phyloP scores from a whole-genome alignment of 2,797 vertebrate genomes.

The Phoebastria nigripes region DNA sequence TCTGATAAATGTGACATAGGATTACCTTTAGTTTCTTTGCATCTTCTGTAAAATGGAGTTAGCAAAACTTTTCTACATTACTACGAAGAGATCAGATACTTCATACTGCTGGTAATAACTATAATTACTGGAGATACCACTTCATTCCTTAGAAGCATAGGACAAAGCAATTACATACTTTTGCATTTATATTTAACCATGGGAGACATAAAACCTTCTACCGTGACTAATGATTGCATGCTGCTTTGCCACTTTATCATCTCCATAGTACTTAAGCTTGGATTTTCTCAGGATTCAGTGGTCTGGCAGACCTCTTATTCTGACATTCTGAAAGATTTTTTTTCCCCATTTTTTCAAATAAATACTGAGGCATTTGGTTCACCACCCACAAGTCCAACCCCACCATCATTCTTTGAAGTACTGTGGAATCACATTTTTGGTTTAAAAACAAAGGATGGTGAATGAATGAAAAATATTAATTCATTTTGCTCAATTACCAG shows the following conservation, averaged over 20 bases:
- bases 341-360: rapidly evolving
- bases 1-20: rapidly evolving
- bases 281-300: not conserved
- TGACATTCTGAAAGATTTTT: not conserved
- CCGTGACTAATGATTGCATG: not conserved
- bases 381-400: not conserved
- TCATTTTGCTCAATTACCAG: not conserved
- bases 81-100: not conserved
- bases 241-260: not conserved
- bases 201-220: not conserved
- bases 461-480: not conserved
- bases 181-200: not conserved
- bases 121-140: not conserved
- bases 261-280: not conserved
- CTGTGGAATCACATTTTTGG: not conserved
- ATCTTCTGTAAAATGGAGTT: not conserved
- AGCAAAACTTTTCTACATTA: not conserved
- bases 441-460: rapidly evolving
- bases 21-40: not conserved
- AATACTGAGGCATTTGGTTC: not conserved
- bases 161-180: not conserved
- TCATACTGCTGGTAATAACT: not conserved
- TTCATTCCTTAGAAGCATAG: not conserved
- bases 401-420: not conserved
- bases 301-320: not conserved